phyloP scores from a whole-genome alignment of 2,113 vertebrate species.

The Choloepus hoffmanni region DNA sequence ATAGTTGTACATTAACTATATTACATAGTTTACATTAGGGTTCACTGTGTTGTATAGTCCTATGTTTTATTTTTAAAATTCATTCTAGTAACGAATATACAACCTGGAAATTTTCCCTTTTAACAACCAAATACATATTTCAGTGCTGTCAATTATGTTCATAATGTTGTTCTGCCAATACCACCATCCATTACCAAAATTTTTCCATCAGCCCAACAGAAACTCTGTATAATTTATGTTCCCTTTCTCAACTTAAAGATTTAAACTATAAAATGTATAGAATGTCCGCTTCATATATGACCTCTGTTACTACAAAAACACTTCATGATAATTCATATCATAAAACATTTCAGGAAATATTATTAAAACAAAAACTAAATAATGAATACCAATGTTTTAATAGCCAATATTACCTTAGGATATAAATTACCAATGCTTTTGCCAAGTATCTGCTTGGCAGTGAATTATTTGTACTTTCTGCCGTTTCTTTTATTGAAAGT shows the following conservation, averaged over 20 bases:
- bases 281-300: neutral
- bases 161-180: too few relatives aligned
- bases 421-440: neutral
- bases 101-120: too few relatives aligned
- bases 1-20: too few relatives aligned
- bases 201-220: too few relatives aligned
- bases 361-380: constrained; percentile 22
- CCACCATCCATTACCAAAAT: too few relatives aligned
- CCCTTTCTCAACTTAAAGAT: constrained; percentile 14
- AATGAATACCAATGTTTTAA: neutral
- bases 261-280: constrained; percentile 37
- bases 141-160: too few relatives aligned
- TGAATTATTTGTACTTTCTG: neutral
- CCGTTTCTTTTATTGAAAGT: neutral
- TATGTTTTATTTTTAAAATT: too few relatives aligned
- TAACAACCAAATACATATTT: too few relatives aligned
- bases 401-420: neutral
- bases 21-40: too few relatives aligned
- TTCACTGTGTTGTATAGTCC: too few relatives aligned
- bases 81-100: too few relatives aligned
- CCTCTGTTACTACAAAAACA: neutral
- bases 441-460: neutral
- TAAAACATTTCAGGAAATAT: constrained; percentile 24
- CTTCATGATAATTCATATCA: neutral
- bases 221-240: neutral